phyloP scores from a whole-genome alignment of 2,888 invertebrate species.

The Pimpla rufipes region DNA sequence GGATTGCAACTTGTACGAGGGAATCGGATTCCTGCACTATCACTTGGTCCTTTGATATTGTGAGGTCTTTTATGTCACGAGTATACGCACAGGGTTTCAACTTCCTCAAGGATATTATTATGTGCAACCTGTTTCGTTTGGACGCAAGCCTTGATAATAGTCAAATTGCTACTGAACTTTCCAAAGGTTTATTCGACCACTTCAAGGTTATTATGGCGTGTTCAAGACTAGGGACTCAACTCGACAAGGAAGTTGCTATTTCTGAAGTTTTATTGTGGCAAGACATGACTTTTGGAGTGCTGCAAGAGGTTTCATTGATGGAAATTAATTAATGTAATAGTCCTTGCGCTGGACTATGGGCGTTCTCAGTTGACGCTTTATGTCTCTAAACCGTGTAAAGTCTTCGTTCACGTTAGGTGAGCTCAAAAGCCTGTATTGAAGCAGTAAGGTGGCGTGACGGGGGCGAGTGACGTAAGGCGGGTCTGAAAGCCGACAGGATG shows the following conservation, averaged over 20 bases:
- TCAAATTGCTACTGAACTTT: neutral
- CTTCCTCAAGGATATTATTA: neutral
- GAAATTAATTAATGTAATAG: neutral
- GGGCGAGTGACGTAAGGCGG: neutral
- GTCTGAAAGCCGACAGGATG: slow-evolving; percentile 1
- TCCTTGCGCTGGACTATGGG: neutral
- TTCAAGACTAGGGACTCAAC: neutral
- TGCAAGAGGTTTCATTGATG: too few species aligned
- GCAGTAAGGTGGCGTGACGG: slow-evolving; percentile 10
- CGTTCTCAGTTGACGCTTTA: neutral
- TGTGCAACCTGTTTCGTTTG: neutral
- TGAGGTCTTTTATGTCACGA: neutral
- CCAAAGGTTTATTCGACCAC: neutral
- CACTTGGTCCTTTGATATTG: neutral
- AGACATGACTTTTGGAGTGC: too few species aligned
- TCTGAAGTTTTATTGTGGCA: too few species aligned
- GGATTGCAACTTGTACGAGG: neutral
- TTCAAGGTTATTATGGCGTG: neutral
- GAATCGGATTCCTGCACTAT: neutral
- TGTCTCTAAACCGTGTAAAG: neutral
- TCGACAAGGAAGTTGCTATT: neutral
- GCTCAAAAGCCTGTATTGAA: slow-evolving; percentile 19
- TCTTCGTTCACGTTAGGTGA: neutral
- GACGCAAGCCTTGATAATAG: neutral
- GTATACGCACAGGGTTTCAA: neutral